Evolutionary conservation across 1,140 invertebrate genomes (phyloP), one percentile per base, ranked within the genome.

Genomic region (Eciton burchellii): DNA sequence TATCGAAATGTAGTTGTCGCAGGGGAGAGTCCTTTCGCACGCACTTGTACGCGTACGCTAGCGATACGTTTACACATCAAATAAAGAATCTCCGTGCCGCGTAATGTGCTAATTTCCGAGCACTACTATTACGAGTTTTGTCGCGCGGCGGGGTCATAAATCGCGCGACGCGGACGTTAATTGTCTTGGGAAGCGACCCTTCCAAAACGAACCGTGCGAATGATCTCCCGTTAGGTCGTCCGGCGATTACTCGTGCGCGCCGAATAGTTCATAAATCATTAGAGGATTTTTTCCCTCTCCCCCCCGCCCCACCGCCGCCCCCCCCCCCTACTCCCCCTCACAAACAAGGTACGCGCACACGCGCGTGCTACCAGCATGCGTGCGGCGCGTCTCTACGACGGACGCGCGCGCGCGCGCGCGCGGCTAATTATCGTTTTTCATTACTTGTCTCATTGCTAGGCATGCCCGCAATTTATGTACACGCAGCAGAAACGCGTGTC

Each of bases 1-100:
- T 54, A 73, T 76, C 63, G 63, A 68, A 85, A 74, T 82, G 45
- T 56, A 68, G 74, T 83, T 56, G 73, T 72, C 47, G 73, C 41
- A 47, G 41, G 63, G 24, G 81, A 81, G 29, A 29, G 12, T 26
- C 16, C n/a, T 43, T 0, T 29, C 52, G 43, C 2, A 5, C 19
- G 9, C 24, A n/a, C n/a, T n/a, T n/a, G 35, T 49, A 12, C 14
- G 54, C 60, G 45, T 19, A n/a, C n/a, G 62, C 29, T 19, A 45
- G 47, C 49, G 49, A n/a, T n/a, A n/a, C n/a, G n/a, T n/a, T 57
- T 54, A 45, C 57, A 45, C 63, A 47, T 45, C 43, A 70, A 35
- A 70, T 70, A 45, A 35, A 70, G 56, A 79, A 68, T 52, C 45
- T n/a, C 26, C 16, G 5, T 21, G 35, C 24, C 29, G 57, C 57